Percentiles rank a stretch among this genome's conserved stretches.
phyloP scores from a whole-genome alignment of 1,140 invertebrate genomes.

The Zaprionus lachaisei region DNA sequence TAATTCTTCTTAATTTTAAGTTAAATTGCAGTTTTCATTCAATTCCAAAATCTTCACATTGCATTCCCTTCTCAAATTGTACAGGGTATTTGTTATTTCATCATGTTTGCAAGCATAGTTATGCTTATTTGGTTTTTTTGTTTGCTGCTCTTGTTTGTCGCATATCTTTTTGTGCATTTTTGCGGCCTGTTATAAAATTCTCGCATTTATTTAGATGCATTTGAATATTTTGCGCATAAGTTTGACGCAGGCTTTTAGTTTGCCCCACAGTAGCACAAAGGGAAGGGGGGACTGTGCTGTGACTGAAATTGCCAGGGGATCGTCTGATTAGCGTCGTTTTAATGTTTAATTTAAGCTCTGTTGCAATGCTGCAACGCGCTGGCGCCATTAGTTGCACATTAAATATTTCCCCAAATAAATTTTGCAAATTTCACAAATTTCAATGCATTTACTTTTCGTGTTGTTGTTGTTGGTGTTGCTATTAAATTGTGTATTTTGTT shows the following conservation, averaged over 20 bases:
- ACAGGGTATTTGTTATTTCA: not conserved
- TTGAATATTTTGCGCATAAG: slow-evolving; percentile 75
- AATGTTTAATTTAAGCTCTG: slow-evolving; percentile 82
- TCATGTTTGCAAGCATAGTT: not conserved
- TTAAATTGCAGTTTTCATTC: no score
- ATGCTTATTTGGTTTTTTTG: slow-evolving; percentile 38
- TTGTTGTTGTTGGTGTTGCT: slow-evolving; percentile 18
- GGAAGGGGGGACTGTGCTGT: slow-evolving; percentile 9
- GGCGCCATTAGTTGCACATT: slow-evolving; percentile 45
- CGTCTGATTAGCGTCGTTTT: slow-evolving; percentile 79
- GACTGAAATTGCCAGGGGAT: slow-evolving; percentile 67
- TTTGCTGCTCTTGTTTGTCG: slow-evolving; percentile 29
- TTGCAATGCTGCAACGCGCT: slow-evolving; percentile 46
- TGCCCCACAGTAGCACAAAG: not conserved
- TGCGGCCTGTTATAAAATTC: slow-evolving; percentile 63
- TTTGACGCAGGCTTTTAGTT: slow-evolving; percentile 78
- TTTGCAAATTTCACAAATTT: not conserved
- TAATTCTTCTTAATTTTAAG: no score
- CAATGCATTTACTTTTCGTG: not conserved
- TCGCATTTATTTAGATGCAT: slow-evolving; percentile 81
- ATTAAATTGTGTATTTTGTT: not conserved
- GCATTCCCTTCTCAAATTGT: not conserved
- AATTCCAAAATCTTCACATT: no score
- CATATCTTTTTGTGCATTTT: slow-evolving; percentile 53
- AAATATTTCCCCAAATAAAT: slow-evolving; percentile 47